Evolutionary conservation across 2,113 vertebrate species (phyloP).

Genomic region (Hippolais icterina): DNA sequence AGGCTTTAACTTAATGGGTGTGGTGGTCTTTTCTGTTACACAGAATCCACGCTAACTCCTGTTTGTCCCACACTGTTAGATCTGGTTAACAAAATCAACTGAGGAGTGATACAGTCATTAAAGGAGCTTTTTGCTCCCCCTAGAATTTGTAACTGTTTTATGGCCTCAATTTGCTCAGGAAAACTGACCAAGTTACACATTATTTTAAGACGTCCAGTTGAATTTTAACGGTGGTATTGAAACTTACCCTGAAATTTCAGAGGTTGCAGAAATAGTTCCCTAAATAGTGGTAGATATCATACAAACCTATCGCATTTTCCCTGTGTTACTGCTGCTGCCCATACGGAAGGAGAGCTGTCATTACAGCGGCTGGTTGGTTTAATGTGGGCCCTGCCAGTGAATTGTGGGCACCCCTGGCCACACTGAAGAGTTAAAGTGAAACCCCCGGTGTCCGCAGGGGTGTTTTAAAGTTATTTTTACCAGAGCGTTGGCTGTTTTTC

Average conservation of each 20-base stretch:
- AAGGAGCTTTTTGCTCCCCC: background rate
- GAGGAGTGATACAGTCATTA: background rate
- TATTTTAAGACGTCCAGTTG: background rate
- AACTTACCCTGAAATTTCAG: background rate
- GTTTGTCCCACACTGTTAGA: background rate
- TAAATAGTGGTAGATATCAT: background rate
- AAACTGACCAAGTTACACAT: background rate
- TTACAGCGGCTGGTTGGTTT: background rate
- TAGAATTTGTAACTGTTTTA: background rate
- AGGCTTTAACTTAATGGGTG: background rate
- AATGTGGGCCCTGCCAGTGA: fast-evolving
- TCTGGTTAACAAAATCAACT: background rate
- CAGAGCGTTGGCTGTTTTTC: background rate
- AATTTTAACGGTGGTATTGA: background rate
- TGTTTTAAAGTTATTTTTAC: background rate
- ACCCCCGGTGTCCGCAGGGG: background rate
- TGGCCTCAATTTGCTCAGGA: background rate
- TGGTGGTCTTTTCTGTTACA: background rate
- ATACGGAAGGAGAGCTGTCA: background rate
- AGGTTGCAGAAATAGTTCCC: background rate
- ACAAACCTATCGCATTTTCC: background rate
- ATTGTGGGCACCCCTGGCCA: background rate
- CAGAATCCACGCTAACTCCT: background rate
- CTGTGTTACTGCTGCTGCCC: background rate
- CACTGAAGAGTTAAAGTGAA: background rate